These are phyloP conservation scores for Myripristis jacobus DNA, from an alignment of 2,797 vertebrate genomes.

Conservation along the genomic window DNA sequence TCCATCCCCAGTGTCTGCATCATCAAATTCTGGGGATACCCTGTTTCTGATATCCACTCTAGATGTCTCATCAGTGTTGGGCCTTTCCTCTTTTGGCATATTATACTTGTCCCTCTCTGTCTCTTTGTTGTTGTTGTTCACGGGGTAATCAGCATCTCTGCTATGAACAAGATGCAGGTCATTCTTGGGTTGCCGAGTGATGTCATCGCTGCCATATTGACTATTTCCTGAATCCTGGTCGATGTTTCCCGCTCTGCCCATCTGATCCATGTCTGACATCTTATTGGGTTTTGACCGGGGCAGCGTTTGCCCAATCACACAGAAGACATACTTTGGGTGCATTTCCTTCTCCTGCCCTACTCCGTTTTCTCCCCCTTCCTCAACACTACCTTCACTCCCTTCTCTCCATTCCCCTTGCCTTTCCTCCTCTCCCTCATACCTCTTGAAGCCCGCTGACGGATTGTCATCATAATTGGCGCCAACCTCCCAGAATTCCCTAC, in stretches of 20 bases:
- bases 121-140: constrained; percentile 27
- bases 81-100: not conserved
- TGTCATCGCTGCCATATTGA: constrained; percentile 16
- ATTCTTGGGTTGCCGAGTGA: constrained; percentile 23
- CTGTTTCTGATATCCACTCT: constrained; percentile 6
- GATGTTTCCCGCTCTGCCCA: constrained; percentile 38
- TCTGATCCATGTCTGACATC: constrained; percentile 42
- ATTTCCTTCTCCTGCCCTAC: constrained; percentile 26
- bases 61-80: constrained; percentile 2
- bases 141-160: constrained; percentile 21
- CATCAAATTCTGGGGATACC: constrained; percentile 14
- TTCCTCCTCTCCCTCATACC: constrained; percentile 31
- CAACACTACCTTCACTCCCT: constrained; percentile 36
- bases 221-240: constrained; percentile 22
- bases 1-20: constrained; percentile 13
- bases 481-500: constrained; percentile 74
- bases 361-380: constrained; percentile 36
- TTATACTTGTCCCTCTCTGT: constrained; percentile 14
- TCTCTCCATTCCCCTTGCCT: constrained; percentile 19
- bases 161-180: constrained; percentile 22
- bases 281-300: constrained; percentile 42
- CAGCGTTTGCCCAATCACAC: constrained; percentile 78
- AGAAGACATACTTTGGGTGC: constrained; percentile 72
- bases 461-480: constrained; percentile 9
- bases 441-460: constrained; percentile 33